These are phyloP conservation scores for Hippocampus mohnikei DNA, from an alignment of 2,113 vertebrate species.

Conservation along the genomic window DNA sequence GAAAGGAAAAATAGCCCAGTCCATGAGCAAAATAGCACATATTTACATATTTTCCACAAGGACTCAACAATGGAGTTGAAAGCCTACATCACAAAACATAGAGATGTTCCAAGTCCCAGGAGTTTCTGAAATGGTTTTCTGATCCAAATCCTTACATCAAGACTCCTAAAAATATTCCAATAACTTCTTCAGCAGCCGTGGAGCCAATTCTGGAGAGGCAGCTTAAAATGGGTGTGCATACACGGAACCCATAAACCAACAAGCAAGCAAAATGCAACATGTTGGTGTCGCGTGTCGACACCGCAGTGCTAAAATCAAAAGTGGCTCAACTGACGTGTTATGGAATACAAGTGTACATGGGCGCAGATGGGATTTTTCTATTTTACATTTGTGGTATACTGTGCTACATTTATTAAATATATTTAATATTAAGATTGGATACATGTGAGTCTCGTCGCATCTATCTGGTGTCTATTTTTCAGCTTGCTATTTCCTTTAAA, in stretches of 20 bases:
- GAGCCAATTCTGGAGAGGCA: background rate
- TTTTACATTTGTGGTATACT: too few relatives aligned
- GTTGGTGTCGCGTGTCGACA: background rate
- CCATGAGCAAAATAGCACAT: constrained; percentile 3
- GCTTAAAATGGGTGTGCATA: background rate
- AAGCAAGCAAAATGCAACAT: constrained; percentile 1
- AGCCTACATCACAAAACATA: constrained; percentile 3
- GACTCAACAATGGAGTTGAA: background rate
- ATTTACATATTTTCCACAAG: constrained; percentile 1
- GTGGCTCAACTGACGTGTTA: background rate
- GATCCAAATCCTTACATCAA: background rate
- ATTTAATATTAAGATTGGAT: too few relatives aligned
- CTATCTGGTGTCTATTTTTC: too few relatives aligned
- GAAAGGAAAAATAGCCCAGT: background rate
- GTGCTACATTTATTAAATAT: too few relatives aligned
- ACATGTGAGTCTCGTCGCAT: too few relatives aligned
- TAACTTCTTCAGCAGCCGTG: background rate
- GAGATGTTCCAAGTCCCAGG: background rate
- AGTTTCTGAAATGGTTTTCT: constrained; percentile 1
- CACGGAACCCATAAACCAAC: too few relatives aligned
- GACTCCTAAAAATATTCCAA: constrained; percentile 1
- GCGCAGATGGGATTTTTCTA: too few relatives aligned
- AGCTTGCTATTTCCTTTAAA: too few relatives aligned
- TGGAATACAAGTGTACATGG: background rate
- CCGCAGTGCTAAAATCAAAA: background rate